Conservation (phyloP, 1,140 invertebrate genomes). For the Zaprionus inermis region DNA sequence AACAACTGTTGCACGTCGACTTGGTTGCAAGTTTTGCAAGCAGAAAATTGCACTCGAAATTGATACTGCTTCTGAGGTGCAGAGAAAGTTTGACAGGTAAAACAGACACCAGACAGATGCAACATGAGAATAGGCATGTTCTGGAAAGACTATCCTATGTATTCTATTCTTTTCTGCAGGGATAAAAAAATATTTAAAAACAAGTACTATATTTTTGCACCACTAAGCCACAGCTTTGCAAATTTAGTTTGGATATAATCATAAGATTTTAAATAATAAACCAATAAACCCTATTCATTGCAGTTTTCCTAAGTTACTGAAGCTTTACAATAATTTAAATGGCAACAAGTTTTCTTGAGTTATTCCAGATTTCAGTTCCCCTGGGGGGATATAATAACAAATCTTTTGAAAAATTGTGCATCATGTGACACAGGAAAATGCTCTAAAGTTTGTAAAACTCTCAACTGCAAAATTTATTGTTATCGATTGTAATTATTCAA, state of each 20-base stretch:
- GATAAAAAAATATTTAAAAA: no score
- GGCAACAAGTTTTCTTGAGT: background rate
- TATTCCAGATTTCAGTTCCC: background rate
- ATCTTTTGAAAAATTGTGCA: background rate
- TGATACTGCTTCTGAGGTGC: background rate
- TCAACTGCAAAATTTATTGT: slow-evolving; percentile 47
- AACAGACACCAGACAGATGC: background rate
- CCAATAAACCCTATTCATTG: background rate
- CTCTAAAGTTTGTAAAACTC: background rate
- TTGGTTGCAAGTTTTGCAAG: background rate
- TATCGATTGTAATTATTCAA: slow-evolving; percentile 72
- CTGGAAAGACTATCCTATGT: no score
- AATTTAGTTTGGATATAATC: no score
- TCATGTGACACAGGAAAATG: slow-evolving; percentile 11
- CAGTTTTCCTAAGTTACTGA: background rate
- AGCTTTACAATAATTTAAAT: background rate
- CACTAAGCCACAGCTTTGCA: no score
- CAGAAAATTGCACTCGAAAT: background rate
- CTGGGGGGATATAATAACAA: background rate
- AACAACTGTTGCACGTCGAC: slow-evolving; percentile 26
- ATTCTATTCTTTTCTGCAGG: no score
- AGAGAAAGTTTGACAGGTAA: slow-evolving; percentile 4
- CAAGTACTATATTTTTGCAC: no score
- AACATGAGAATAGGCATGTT: background rate
- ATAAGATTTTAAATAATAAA: no score